phyloP scores from a whole-genome alignment of 2,888 invertebrate genomes.

The Idaea dimidiata region DNA sequence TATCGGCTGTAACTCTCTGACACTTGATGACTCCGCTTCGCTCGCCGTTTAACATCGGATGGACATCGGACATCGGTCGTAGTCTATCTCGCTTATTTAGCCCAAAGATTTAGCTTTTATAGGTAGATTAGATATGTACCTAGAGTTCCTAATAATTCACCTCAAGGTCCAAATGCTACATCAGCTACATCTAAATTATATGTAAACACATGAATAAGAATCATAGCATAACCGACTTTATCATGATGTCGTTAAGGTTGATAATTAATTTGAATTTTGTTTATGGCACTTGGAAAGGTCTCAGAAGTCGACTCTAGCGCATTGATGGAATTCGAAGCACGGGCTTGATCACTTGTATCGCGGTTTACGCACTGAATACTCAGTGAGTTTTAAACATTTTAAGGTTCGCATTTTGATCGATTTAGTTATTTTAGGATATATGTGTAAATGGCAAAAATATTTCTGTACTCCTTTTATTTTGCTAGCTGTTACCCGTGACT shows the following conservation, averaged over 20 bases:
- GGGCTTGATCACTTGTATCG: conserved; percentile 59
- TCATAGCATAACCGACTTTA: conserved; percentile 22
- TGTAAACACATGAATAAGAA: not conserved
- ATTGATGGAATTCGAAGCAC: conserved; percentile 56
- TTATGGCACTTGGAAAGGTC: conserved; percentile 40
- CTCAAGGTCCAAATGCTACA: not conserved
- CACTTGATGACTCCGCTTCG: too few relatives aligned
- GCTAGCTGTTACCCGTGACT: too few relatives aligned
- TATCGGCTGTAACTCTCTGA: too few relatives aligned
- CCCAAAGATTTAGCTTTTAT: too few relatives aligned
- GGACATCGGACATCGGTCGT: too few relatives aligned
- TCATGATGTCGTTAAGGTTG: conserved; percentile 36
- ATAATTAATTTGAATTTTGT: conserved; percentile 29
- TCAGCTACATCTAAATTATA: not conserved
- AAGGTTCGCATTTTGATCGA: conserved; percentile 63
- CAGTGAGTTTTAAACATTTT: conserved; percentile 54
- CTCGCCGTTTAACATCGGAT: too few relatives aligned
- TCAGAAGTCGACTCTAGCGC: conserved; percentile 33
- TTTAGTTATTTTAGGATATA: conserved; percentile 58
- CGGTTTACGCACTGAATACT: conserved; percentile 56
- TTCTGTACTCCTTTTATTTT: not conserved
- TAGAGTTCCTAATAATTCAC: not conserved
- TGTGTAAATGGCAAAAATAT: conserved; percentile 37
- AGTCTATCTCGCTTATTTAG: too few relatives aligned
- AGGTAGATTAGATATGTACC: too few relatives aligned